Evolutionary conservation across 2,113 vertebrate genomes (phyloP).

Genomic region (Ailurus styani): DNA sequence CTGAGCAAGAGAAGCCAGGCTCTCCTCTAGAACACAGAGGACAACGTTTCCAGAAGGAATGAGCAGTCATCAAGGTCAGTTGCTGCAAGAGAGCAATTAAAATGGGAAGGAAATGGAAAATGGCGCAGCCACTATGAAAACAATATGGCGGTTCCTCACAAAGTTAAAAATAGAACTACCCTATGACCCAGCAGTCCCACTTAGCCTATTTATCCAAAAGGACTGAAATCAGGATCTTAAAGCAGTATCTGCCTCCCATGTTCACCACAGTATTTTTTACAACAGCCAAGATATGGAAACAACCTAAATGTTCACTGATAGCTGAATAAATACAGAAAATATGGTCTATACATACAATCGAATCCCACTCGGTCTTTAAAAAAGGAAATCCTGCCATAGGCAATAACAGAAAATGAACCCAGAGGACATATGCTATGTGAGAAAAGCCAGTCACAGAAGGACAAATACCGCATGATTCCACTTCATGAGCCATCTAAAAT

Average conservation of each 20-base stretch:
- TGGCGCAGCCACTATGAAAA: background rate
- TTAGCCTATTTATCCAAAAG: background rate
- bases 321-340: background rate
- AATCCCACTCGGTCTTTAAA: background rate
- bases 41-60: background rate
- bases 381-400: background rate
- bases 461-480: background rate
- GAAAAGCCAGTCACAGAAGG: background rate
- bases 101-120: background rate
- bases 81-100: background rate
- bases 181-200: background rate
- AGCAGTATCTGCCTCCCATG: too few species aligned
- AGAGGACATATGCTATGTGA: background rate
- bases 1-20: background rate
- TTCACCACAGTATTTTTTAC: background rate
- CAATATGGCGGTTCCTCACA: background rate
- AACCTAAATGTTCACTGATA: background rate
- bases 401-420: background rate
- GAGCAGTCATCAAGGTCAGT: background rate
- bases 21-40: background rate
- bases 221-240: background rate
- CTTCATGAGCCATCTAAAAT: background rate
- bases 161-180: background rate
- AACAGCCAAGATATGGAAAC: background rate
- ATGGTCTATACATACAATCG: fast-evolving